Evolutionary conservation across 35 echinoderm and acorn worm species (phyloP), one percentile per base, ranked within the genome.

Genomic region (Amphiura filiformis): DNA sequence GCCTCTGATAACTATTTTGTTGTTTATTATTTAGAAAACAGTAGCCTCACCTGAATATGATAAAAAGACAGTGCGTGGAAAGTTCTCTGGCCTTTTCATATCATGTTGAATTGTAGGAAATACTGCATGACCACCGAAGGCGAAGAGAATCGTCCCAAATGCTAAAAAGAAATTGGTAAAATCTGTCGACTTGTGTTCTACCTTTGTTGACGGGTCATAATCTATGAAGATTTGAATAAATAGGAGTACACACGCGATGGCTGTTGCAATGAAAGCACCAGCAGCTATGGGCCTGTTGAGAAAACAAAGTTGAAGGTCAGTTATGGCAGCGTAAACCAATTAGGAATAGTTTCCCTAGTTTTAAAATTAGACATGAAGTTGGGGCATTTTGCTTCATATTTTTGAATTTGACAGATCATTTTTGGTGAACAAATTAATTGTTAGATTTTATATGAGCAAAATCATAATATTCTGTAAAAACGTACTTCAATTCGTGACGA

Each of bases 81-180:
- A 97, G 5, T 88, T 40, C 30, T 65, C 88, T 3, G 95, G 92
- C 0, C 86, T 82, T 56, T 61, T 91, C 95, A 97, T 97, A 52
- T 97, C 95, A 56, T 97, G 95, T 82, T 97, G 95, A 76, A 97
- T 91, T 0, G 91, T 97, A 1, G 95, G 95, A 86, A 97, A 97
- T 1, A 90, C 92, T 15, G 95, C 95, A 38, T 97, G 95, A 32
- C 95, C 95, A 5, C 95, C 95, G 35, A 93, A 97, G 0, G 95
- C 95, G 39, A 97, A 97, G 13, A 97, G 78, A 78, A 97, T 97
- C 26, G 88, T 88, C 0, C 95, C 95, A 44, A 97, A 93, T 12
- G 95, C 88, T 30, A 91, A 52, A 76, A 97, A 97, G 88, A 97
- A 93, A 32, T 82, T 85, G 34, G 37, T 57, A 64, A 97, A 97